Evolutionary conservation across 2,797 vertebrate genomes (phyloP), one percentile per base, ranked within the genome.

Genomic region (Staurois parvus): DNA sequence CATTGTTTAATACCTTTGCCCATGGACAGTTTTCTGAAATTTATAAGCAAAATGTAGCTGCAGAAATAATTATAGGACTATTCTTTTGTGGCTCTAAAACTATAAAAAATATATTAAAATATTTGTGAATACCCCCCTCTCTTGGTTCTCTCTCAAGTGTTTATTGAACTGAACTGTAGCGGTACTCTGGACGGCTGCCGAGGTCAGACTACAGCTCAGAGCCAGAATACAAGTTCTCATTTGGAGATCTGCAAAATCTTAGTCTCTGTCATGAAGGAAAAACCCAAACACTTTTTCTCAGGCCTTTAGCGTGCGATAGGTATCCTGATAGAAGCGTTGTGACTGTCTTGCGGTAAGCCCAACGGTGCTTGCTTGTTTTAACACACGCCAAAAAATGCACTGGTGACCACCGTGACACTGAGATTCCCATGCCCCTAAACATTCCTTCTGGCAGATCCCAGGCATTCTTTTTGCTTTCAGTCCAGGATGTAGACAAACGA

Each of bases 351-450:
- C 90, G 88, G 91, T 93, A 91, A 64, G 91, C 90, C 93, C 93
- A 73, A 91, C 90, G 92, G 93, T 93, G 91, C 93, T 94, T 91
- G 92, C 93, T 95, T 95, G 95, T 96, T 97, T 97, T 94, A 96
- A 95, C 92, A 91, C 76, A 88, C 94, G 95, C 95, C 95, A 96
- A 95, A 95, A 93, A 95, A 93, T 94, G 96, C 94, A 96, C 95
- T 96, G 95, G 94, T 96, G 95, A 95, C 95, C 94, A 95, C 94
- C 91, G 92, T 94, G 95, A 97, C 95, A 95, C 92, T 92, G 92
- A 88, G 93, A 95, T 98, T 99, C 97, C 96, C 97, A 99, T 97
- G 97, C 96, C 97, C 97, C 93, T 91, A 91, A 89, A 88, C 96
- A 99, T 98, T 98, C 97, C 95, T 97, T 91, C 92, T 92, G 92